Evolutionary conservation across 2,888 invertebrate genomes (phyloP).

Genomic region (Hypsopygia costalis): DNA sequence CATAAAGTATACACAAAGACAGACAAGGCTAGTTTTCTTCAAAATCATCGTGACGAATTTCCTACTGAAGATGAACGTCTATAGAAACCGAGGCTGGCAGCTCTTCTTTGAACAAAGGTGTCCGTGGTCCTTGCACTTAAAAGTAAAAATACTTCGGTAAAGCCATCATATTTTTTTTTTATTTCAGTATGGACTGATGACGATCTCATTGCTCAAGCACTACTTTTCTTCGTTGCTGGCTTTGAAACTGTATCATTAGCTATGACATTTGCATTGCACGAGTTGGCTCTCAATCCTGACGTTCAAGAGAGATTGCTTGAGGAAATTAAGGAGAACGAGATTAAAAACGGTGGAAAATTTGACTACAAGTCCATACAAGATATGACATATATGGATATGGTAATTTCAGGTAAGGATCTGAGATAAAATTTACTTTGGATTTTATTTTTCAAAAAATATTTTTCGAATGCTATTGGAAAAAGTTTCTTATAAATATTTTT

Average conservation of each 20-base stretch:
- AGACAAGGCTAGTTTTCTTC: no score
- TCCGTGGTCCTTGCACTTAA: no score
- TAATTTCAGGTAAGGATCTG: constrained; percentile 66
- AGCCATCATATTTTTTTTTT: constrained; percentile 5
- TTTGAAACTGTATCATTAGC: constrained; percentile 71
- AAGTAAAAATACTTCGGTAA: no score
- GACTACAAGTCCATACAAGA: constrained; percentile 73
- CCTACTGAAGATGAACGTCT: no score
- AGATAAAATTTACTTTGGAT: neutral
- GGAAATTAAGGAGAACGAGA: constrained; percentile 74
- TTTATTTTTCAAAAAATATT: neutral
- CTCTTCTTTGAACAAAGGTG: no score
- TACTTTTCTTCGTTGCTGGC: constrained; percentile 79
- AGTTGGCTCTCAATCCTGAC: constrained; percentile 80
- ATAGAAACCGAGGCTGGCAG: no score
- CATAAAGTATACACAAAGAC: no score
- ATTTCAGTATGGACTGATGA: constrained; percentile 39
- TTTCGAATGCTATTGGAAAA: no score
- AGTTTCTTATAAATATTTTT: constrained; percentile 1
- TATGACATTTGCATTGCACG: constrained; percentile 75
- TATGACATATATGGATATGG: constrained; percentile 83
- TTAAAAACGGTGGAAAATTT: constrained; percentile 55
- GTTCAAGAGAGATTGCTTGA: constrained; percentile 73
- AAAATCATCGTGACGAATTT: no score
- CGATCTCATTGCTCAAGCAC: constrained; percentile 67